Evolutionary conservation across 92 coral and sea anemone genomes (phyloP), one percentile per base, ranked within the genome.

Genomic region (Pocillopora meandrina): DNA sequence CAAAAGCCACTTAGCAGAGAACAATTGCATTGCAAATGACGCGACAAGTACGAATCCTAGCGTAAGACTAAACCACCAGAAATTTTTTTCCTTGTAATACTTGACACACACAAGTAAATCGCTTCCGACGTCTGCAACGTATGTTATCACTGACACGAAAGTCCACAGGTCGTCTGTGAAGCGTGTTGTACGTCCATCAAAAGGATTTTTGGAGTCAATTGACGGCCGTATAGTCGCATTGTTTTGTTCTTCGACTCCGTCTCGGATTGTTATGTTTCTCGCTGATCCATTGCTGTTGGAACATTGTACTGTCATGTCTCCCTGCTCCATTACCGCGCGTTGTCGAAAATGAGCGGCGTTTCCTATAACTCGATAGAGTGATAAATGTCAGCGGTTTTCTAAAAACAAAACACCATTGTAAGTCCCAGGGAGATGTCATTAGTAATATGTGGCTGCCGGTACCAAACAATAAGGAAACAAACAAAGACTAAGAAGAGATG

Each of bases 1-100:
- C 71, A 83, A 81, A 73, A 87, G 93, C 98, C 98, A 94, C 68
- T 92, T 89, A 2, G 90, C 87, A 26, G 95, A 94, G 79, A 92
- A 94, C 36, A 94, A 26, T 72, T 89, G 94, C 89, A 92, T 88
- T 18, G 86, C 90, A 21, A 94, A 74, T 81, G 98, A 94, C 47
- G 98, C 92, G 5, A 85, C 65, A 35, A 87, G 19, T 60, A 90
- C 77, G 85, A 92, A 90, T 18, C 84, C 85, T 2, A 92, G 78
- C 35, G 93, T 87, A 66, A 94, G 82, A 47, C 92, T 79, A 80
- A 92, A 94, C 95, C 95, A 90, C 93, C 90, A 87, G 57, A 88
- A 77, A 65, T 85, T 86, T 14, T 73, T 79, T 56, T 85, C 87
- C 49, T 76, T 81, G 80, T 80, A 90, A 80, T 90, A 92, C 78